phyloP scores from a whole-genome alignment of 2,113 vertebrate species.

The Elaphurus davidianus region DNA sequence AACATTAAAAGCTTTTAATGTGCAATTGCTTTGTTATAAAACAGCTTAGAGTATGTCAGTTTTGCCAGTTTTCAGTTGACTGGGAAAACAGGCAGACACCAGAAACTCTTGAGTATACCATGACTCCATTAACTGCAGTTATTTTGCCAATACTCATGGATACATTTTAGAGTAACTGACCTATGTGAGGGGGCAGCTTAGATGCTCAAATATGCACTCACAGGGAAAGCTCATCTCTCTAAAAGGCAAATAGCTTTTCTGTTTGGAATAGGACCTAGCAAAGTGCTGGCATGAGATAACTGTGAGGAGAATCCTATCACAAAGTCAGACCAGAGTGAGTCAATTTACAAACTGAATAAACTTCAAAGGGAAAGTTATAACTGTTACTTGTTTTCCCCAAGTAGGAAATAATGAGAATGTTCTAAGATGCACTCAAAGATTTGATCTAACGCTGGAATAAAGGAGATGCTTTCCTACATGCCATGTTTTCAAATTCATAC shows the following conservation, averaged over 20 bases:
- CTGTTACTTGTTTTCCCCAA: constrained; percentile 8
- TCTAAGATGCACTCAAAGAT: not conserved
- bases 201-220: not conserved
- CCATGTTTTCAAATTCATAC: constrained; percentile 31
- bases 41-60: not conserved
- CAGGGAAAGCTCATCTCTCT: not conserved
- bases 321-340: not conserved
- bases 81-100: not conserved
- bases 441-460: constrained; percentile 9
- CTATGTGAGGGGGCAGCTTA: not conserved
- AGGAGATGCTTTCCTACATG: not conserved
- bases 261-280: not conserved
- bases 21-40: constrained; percentile 28
- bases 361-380: not conserved
- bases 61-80: constrained; percentile 13
- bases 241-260: not conserved
- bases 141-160: not conserved
- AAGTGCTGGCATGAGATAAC: not conserved
- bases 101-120: not conserved
- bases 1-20: constrained; percentile 29
- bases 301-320: not conserved
- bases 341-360: constrained; percentile 8
- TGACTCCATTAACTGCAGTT: not conserved
- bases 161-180: not conserved
- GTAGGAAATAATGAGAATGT: constrained; percentile 10